Base-by-base conservation (phyloP, 2,113 vertebrate species). In the Anhinga anhinga region DNA sequence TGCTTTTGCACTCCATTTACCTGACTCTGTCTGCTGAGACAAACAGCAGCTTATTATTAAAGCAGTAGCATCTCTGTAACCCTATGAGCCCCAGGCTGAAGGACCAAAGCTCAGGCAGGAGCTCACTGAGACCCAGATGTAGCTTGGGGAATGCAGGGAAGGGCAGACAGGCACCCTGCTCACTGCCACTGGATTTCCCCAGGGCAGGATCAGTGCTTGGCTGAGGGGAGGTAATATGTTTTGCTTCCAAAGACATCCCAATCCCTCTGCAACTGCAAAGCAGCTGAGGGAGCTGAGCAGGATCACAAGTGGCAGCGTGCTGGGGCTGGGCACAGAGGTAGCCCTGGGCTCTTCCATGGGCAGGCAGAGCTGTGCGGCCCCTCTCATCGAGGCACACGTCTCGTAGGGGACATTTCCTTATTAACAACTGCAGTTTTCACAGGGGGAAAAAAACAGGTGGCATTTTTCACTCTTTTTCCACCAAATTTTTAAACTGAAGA, bases 1-100 rank as follows among this genome's bases (percentile, higher is more conserved):
- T 73, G 63, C 44, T 88, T 95, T 96, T 73, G 72, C 85, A 87
- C 91, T 97, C 92, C 95, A 95, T 97, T 96, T 97, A 85, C 82
- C 91, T 95, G 86, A 67, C 30, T 44, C 85, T 78, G 45, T n/a
- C 92, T 18, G 27, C 93, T 45, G 78, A 94, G 62, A 94, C 82
- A 74, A 96, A 94, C 73, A 94, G 93, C 25, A 50, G 82, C 84
- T 90, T 70, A 44, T 63, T 77, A 78, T 21, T 40, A 20, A 59
- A 85, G 93, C 82, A 82, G 93, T 20, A 74, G 73, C 62, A 82
- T 50, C 81, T 88, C 82, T 4, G 9, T 23, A 32, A 30, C 13
- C 59, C 79, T 10, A 1, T 7, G 81, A 96, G 73, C 69, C 71
- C 79, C 2, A 10, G 59, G 77, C 13, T 73, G 65, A 36, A 96